Conservation (phyloP, 2,888 invertebrate genomes). For the Thera obeliscata region DNA sequence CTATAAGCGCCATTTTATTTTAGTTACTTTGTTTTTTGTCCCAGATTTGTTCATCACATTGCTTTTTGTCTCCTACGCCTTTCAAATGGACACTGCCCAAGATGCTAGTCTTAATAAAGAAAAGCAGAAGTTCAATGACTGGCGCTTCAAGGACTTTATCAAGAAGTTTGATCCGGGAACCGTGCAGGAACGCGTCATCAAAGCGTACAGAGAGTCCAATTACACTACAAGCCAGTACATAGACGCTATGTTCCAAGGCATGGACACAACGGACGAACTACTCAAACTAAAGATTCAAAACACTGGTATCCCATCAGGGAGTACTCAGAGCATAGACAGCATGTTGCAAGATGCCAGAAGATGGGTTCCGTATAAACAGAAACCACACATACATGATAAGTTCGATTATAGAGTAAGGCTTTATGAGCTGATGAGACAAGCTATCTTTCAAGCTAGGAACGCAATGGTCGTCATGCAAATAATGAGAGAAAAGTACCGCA, state of each 20-base stretch:
- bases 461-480: constrained; percentile 63
- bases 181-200: constrained; percentile 53
- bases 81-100: neutral
- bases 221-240: constrained; percentile 43
- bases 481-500: constrained; percentile 44
- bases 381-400: constrained; percentile 32
- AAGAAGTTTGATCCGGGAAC: constrained; percentile 39
- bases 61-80: neutral
- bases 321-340: constrained; percentile 1
- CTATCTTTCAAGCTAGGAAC: constrained; percentile 61
- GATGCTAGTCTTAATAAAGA: neutral
- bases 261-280: constrained; percentile 59
- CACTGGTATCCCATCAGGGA: constrained; percentile 34
- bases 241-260: constrained; percentile 46
- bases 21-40: neutral
- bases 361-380: constrained; percentile 33
- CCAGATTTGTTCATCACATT: constrained; percentile 1
- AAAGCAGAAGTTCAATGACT: constrained; percentile 1
- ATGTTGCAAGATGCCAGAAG: constrained; percentile 45
- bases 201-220: constrained; percentile 43
- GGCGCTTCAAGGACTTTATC: constrained; percentile 23
- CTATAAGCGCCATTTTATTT: too few species aligned
- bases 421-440: constrained; percentile 63
- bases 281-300: constrained; percentile 50
- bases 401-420: constrained; percentile 50